Evolutionary conservation across 2,888 invertebrate genomes (phyloP), one percentile per base, ranked within the genome.

Genomic region (Lomographa bimaculata): DNA sequence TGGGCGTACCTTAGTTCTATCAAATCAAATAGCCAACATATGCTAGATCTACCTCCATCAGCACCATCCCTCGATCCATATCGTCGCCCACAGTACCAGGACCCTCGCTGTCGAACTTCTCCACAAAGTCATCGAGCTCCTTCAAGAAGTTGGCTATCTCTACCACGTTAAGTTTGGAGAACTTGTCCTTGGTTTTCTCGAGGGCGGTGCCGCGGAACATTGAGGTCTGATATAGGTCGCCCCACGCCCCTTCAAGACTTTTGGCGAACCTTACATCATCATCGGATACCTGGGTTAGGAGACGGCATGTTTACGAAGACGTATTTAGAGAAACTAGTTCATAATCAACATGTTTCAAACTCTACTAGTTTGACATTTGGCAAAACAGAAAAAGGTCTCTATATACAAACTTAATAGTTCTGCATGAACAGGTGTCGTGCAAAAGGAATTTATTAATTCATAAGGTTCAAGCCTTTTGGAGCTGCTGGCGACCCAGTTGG

Each of bases 161-260:
- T 0, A 91, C 84, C 30, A 93, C 90, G 17, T 96, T 97, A 61
- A 97, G 90, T 64, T 94, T 93, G 5, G 95, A 95, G 80, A 97
- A 98, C 63, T 95, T 93, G 35, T 94, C 94, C 69, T 96, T 97
- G n/a, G 96, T 96, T 36, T 93, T 92, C 63, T 94, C 93, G 18
- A 96, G 75, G 1, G 93, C 93, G 44, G 91, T 91, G 5, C 91
- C 91, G 35, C 95, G 90, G 75, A 93, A 94, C 3, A 95, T 68
- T 0, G 94, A 92, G 0, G 93, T 92, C 33, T 93, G 89, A 60
- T 93, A 93, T 5, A 96, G 75, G 2, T 87, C 85, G 40, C 92
- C 91, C 95, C 95, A 96, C 0, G 93, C 90, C 7, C 89, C 77
- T 68, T 94, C 91, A 24, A 96, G 75, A 41, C 83, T 86, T 62